Conservation (phyloP, 2,113 vertebrate genomes). For the Romanogobio albipinnatus region DNA sequence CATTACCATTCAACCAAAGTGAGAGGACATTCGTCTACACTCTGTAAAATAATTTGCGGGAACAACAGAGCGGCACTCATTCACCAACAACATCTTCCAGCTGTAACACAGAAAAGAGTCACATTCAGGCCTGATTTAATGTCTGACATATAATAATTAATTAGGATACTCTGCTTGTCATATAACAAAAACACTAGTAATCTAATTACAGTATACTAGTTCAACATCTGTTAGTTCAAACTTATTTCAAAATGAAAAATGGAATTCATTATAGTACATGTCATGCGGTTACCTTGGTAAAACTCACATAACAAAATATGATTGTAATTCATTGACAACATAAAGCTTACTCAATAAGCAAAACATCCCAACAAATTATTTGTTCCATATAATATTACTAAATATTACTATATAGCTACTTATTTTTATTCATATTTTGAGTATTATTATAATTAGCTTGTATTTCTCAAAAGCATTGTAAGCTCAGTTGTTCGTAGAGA, state of each 20-base stretch:
- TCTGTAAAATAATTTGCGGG: not conserved
- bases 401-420: not conserved
- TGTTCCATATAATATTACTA: not conserved
- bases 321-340: not conserved
- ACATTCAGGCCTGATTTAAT: not conserved
- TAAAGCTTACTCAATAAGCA: not conserved
- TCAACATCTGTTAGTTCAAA: not conserved
- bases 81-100: not conserved
- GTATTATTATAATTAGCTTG: not conserved
- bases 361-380: not conserved
- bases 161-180: not conserved
- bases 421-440: not conserved
- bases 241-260: no score
- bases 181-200: not conserved
- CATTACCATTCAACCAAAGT: not conserved
- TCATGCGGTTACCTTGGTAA: no score
- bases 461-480: no score
- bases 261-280: no score
- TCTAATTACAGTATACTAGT: not conserved
- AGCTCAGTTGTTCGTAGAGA: no score
- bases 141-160: not conserved
- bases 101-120: not conserved
- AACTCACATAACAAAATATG: no score
- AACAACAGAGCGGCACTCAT: not conserved
- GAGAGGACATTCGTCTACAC: not conserved